These are phyloP conservation scores for Entomobrya multifasciata DNA, from an alignment of 2,888 invertebrate genomes.

Conservation along the genomic window DNA sequence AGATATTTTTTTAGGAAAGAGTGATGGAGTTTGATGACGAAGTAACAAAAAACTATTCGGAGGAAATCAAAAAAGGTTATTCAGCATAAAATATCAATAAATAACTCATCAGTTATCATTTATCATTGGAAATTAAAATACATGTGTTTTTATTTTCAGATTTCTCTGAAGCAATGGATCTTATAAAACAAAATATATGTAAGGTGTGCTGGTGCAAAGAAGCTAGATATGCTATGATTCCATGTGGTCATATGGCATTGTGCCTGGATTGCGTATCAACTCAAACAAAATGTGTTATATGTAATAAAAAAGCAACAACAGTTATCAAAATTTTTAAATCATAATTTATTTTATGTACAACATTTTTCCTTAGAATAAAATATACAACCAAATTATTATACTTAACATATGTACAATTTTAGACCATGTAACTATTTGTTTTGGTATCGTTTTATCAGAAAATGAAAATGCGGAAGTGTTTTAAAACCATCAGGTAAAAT, in stretches of 20 bases:
- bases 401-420: too few species aligned
- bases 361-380: not conserved
- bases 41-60: too few species aligned
- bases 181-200: slow-evolving; percentile 26
- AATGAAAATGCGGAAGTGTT: slow-evolving; percentile 46
- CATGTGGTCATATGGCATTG: slow-evolving; percentile 49
- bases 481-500: slow-evolving; percentile 63
- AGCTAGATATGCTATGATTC: slow-evolving; percentile 36
- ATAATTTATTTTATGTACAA: not conserved
- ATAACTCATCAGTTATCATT: too few species aligned
- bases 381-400: not conserved
- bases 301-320: not conserved
- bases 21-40: too few species aligned
- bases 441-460: slow-evolving; percentile 13
- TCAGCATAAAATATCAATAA: too few species aligned
- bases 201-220: slow-evolving; percentile 49
- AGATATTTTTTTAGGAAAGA: too few species aligned
- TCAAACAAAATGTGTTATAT: slow-evolving; percentile 52
- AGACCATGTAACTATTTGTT: too few species aligned
- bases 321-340: not conserved
- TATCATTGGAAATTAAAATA: too few species aligned
- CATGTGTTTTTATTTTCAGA: too few species aligned
- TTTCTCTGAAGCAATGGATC: too few species aligned
- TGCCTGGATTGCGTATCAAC: slow-evolving; percentile 47
- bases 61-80: too few species aligned